Base-by-base conservation (phyloP, 2,797 vertebrate species). In the Mus spretus region DNA sequence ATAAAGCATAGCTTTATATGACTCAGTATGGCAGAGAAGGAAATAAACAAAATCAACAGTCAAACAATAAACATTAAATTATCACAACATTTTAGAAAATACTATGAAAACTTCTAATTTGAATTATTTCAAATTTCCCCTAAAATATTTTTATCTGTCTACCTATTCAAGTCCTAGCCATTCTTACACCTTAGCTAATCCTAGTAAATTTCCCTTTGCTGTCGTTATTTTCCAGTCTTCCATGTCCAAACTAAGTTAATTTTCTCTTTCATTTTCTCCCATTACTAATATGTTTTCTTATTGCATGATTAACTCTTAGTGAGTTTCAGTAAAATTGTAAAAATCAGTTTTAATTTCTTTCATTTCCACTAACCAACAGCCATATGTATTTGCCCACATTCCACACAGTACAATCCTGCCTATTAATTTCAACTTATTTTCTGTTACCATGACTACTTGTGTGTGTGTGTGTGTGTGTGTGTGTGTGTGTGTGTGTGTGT, bases 1-100 rank as follows among this genome's bases (percentile, higher is more conserved):
- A 19, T 9, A 72, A 37, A 37, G 17, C 34, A 70, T 70, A n/a
- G 6, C 15, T 37, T 72, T 72, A 72, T 20, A 9, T 77, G 4
- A 57, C 55, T 89, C 20, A 91, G 77, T 28, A 6, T 85, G 82
- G 0, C 12, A 78, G 37, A 24, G 9, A 86, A 86, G 75, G 14
- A 96, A 95, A 40, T 92, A 72, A 37, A 19, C 0, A 92, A 88
- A 89, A 55, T 11, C 5, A 95, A 70, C 2, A 86, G 14, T 37
- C 11, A 80, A 75, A 55, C 63, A 81, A 37, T 70, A 86, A 93
- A 26, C 70, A 84, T 31, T 94, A 84, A 97, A 88, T 81, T 84
- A 87, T 92, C 78, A 63, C 31, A 53, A 37, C 59, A 63, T 85
- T 77, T 44, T 40, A 12, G 19, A 31, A 94, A 92, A 92, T 83